phyloP scores from a whole-genome alignment of 1,140 invertebrate species.

The Hyles euphorbiae region DNA sequence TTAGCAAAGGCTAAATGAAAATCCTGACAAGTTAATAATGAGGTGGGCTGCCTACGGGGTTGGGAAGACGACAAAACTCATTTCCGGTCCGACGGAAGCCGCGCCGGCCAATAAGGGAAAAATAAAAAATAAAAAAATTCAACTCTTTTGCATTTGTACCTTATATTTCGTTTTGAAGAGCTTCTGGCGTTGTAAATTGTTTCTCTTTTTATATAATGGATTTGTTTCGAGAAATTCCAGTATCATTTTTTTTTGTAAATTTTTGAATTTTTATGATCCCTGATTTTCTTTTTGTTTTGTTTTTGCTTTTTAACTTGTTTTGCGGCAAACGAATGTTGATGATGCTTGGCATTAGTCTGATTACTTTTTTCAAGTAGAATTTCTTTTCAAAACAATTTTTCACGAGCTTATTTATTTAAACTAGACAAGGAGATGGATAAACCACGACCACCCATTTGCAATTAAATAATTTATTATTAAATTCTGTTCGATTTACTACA shows the following conservation, averaged over 20 bases:
- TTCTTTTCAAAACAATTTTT: too few species aligned
- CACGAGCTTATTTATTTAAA: too few species aligned
- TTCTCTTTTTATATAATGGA: neutral
- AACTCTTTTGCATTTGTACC: constrained; percentile 6
- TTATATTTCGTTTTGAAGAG: too few species aligned
- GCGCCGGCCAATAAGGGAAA: constrained; percentile 55
- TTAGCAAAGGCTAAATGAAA: constrained; percentile 30
- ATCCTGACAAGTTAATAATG: constrained; percentile 57
- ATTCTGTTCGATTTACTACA: too few species aligned
- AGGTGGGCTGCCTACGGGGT: constrained; percentile 42
- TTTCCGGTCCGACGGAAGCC: constrained; percentile 61
- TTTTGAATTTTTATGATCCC: neutral
- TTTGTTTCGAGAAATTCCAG: neutral
- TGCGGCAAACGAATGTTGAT: too few species aligned
- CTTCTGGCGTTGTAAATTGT: constrained; percentile 1
- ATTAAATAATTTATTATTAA: too few species aligned
- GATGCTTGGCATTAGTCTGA: too few species aligned
- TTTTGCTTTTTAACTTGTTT: neutral
- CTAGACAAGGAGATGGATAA: too few species aligned
- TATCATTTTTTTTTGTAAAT: neutral
- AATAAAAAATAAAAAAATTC: constrained; percentile 53
- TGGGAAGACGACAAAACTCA: constrained; percentile 51
- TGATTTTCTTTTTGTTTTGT: neutral
- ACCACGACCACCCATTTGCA: too few species aligned
- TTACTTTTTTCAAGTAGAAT: too few species aligned